Base-by-base conservation (phyloP, 30 jellyfish, hydroid and myxozoan genomes). In the Nemopilema nomurai region DNA sequence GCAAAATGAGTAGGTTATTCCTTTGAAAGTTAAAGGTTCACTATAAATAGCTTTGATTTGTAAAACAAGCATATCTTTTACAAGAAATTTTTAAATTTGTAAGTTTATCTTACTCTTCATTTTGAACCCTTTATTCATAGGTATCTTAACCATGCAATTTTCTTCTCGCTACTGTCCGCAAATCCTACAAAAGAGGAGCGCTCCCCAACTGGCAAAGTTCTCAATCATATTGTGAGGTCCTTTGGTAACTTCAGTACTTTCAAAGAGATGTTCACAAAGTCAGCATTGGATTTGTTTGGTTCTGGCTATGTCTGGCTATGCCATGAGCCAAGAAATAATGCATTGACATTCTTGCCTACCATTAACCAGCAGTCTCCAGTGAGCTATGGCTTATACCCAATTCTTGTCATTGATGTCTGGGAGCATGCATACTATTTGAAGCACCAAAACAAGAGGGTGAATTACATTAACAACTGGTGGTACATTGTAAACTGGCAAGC, bases 281-380 rank as follows among this genome's bases (percentile, higher is more conserved):
- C 91, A 25, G 96, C 97, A 8, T 9, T 73, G 69, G 33, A 72
- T n/a, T 86, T 91, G 23, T 91, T 91, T 80, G 97, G 97, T 18
- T 91, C 97, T 52, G 97, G 97, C 30, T 91, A 91, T 63, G 96
- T 91, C 49, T 91, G 97, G 97, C 85, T 85, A 4, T 85, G 96
- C 71, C 88, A 90, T n/a, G 96, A 85, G 52, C 92, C 90, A 18
- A 67, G 53, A 32, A 57, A 74, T 31, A 74, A 84, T 28, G 82
- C 49, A 30, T 62, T 90, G 22, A 85, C 97, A 0, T 66, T 51
- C n/a, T 77, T 82, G 49, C 85, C 95, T 0, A 91, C 97, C 3
- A 83, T 50, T 31, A 82, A 85, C 72, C 97, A 91, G 67, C 69
- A 49, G 24, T 70, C 88, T 0, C 96, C 97, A 8, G 51, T 86